Evolutionary conservation across 2,888 invertebrate species (phyloP).

Genomic region (Agrilus mali): DNA sequence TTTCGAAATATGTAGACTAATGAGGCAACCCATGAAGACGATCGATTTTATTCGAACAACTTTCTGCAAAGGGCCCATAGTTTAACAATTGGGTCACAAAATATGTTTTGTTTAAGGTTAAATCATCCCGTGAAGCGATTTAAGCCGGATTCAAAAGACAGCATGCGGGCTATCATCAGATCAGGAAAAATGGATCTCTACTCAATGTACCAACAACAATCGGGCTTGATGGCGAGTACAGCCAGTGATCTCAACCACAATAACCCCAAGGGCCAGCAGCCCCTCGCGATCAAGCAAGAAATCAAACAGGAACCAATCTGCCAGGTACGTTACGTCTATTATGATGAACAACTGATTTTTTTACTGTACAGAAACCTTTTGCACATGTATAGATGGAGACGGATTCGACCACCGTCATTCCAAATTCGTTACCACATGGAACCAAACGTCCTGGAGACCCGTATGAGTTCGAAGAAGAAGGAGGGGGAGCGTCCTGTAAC

Average conservation of each 20-base stretch:
- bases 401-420: slow-evolving; percentile 22
- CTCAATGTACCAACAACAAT: slow-evolving; percentile 25
- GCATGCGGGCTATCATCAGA: slow-evolving; percentile 28
- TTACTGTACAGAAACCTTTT: too few relatives aligned
- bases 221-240: slow-evolving; percentile 15
- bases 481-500: slow-evolving; percentile 36
- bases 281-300: slow-evolving; percentile 32
- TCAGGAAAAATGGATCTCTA: slow-evolving; percentile 31
- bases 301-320: slow-evolving; percentile 51
- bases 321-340: slow-evolving; percentile 4
- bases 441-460: slow-evolving; percentile 43
- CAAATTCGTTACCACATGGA: slow-evolving; percentile 22
- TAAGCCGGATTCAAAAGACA: slow-evolving; percentile 46
- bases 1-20: too few relatives aligned
- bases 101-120: slow-evolving; percentile 42
- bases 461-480: slow-evolving; percentile 61
- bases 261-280: slow-evolving; percentile 15
- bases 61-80: too few relatives aligned
- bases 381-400: slow-evolving; percentile 23
- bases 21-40: too few relatives aligned
- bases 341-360: too few relatives aligned
- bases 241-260: slow-evolving; percentile 20
- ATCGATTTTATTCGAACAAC: too few relatives aligned
- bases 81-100: too few relatives aligned
- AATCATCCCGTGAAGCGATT: slow-evolving; percentile 85